These are phyloP conservation scores for Erithacus rubecula DNA, from an alignment of 2,797 vertebrate genomes.

Conservation along the genomic window DNA sequence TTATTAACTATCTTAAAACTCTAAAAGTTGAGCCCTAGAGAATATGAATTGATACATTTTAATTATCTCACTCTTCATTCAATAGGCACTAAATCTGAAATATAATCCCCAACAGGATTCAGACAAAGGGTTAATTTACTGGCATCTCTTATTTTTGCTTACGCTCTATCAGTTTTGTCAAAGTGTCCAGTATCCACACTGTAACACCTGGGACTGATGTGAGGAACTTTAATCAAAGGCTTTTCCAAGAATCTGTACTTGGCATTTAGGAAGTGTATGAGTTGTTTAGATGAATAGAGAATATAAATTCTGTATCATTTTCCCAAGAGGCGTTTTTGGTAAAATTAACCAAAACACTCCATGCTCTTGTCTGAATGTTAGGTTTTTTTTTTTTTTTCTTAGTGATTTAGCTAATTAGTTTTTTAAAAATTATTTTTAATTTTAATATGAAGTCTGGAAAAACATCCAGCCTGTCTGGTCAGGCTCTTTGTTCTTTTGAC, in stretches of 20 bases:
- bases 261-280: background rate
- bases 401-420: background rate
- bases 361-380: background rate
- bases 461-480: background rate
- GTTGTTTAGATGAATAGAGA: background rate
- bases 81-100: background rate
- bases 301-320: background rate
- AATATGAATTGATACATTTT: background rate
- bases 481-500: background rate
- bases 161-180: background rate
- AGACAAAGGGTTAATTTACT: background rate
- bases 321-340: background rate
- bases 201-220: background rate
- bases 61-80: background rate
- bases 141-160: background rate
- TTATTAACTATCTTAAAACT: background rate
- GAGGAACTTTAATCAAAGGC: background rate
- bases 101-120: background rate
- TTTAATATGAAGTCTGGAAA: background rate
- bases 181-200: background rate
- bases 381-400: background rate
- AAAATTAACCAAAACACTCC: background rate
- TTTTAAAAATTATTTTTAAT: background rate
- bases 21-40: background rate
- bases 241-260: background rate